Base-by-base conservation (phyloP, 2,888 invertebrate species). In the Temnothorax rugatulus region DNA sequence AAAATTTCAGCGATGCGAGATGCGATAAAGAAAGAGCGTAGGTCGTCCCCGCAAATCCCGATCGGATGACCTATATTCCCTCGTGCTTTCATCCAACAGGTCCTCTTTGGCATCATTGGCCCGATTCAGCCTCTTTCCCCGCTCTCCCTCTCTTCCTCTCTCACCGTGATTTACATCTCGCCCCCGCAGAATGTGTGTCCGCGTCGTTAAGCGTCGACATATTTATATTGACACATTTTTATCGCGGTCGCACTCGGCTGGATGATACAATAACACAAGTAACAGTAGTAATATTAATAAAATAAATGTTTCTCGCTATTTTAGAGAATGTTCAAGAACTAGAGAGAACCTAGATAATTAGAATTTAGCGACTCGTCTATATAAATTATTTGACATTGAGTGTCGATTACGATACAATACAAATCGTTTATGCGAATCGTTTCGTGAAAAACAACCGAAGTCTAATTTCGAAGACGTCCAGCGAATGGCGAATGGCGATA, bases 21-120 rank as follows among this genome's bases (percentile, higher is more conserved):
- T 74, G 77, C 83, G n/a, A 76, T 81, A 74, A 82, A 73, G 47
- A 63, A 29, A 4, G 57, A 63, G 9, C 59, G 73, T 47, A 4
- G 29, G 77, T 69, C 68, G 25, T 3, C 4, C 4, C 41, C 11
- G 15, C 4, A 71, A 83, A 75, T 71, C 74, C 63, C 38, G 25
- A 57, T 59, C n/a, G 59, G 1, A 63, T 25, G 73, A 81, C 82
- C 84, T 74, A 74, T 82, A 69, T 82, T 84, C 47, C 38, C 41
- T 64, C 44, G 13, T 29, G 13, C 38, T 64, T 66, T 29, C 57
- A 64, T 64, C 81, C 81, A 84, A 73, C 71, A 81, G 81, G 63
- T 84, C n/a, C 63, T 57, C 71, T 57, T 63, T 21, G 21, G 15
- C 54, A 54, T 29, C 25, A 54, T 15, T 54, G 54, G 69, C 25